Conservation (phyloP, 2,797 vertebrate species). For the Phataginus tetradactyla region DNA sequence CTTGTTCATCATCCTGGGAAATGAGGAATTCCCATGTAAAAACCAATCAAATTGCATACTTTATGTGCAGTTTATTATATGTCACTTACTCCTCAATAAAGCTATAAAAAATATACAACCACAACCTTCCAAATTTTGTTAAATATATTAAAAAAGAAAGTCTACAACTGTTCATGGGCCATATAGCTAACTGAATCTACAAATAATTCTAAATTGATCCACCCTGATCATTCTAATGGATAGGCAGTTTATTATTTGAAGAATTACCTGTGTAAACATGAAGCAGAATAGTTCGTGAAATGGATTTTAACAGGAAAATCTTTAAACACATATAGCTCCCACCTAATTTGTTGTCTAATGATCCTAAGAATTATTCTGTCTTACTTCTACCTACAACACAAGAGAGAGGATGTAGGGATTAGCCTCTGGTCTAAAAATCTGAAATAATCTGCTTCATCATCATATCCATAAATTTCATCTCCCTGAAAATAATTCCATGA, state of each 20-base stretch:
- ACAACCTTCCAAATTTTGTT: neutral
- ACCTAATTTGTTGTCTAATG: constrained; percentile 13
- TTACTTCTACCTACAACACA: neutral
- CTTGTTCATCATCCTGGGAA: neutral
- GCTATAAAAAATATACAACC: neutral
- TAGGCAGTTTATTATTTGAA: neutral
- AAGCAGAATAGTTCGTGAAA: constrained; percentile 18
- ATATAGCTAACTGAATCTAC: neutral
- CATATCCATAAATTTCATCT: constrained; percentile 3
- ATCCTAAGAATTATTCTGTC: constrained; percentile 54
- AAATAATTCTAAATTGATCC: constrained; percentile 11
- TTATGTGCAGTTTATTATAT: neutral
- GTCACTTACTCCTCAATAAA: constrained; percentile 7
- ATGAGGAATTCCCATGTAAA: neutral
- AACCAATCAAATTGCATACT: neutral
- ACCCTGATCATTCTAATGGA: neutral
- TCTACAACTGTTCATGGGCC: neutral
- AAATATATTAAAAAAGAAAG: neutral
- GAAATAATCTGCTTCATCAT: neutral
- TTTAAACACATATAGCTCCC: constrained; percentile 15
- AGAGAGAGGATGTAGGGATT: neutral
- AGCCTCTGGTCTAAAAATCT: constrained; percentile 23
- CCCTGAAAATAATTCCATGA: neutral
- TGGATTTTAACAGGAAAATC: constrained; percentile 33
- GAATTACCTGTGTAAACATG: neutral